Evolutionary conservation across 2,888 invertebrate genomes (phyloP), one percentile per base, ranked within the genome.

Genomic region (Octonoba sinensis): DNA sequence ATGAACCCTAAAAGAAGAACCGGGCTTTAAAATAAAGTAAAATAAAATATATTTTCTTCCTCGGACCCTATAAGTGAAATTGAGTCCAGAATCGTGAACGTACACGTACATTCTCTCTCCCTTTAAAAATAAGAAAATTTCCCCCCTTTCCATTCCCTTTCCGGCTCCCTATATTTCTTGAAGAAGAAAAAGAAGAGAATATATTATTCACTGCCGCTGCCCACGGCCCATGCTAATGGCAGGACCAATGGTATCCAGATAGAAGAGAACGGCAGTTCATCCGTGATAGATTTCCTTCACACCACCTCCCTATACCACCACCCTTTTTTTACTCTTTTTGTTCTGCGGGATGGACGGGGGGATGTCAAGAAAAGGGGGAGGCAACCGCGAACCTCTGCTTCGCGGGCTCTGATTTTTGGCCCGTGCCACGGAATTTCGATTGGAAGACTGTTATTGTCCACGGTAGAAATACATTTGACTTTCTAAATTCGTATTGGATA

Each of bases 31-130:
- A 79, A 67, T 79, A 79, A 73, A 79, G 66, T 79, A 79, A 79
- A 79, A 79, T 79, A 79, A 79, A 79, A 79, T 79, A 73, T 79
- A 79, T 79, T 79, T 65, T 65, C 65, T 47, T 73, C 79, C 67
- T 69, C 69, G 79, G 79, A 79, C 79, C 73, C 78, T 78, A 72
- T 79, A 79, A 79, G 79, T 79, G 79, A 79, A 79, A 79, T 79
- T 79, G 79, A 79, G 79, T 79, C 79, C 79, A 67, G 79, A 67
- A 72, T 69, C 73, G 72, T 66, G 78, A 72, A 65, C 67, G 73
- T 78, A 72, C 72, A 79, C 79, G 72, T 66, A 66, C 72, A 78
- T 65, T 71, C 71, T 72, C 69, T 69, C 47, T 65, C 74, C 51
- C 54, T 78, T 79, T 59, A 79, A 72, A 79, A 72, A 59, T 66